Evolutionary conservation across 92 coral and sea anemone species (phyloP), one percentile per base, ranked within the genome.

Genomic region (Chrysogorgia sp.): DNA sequence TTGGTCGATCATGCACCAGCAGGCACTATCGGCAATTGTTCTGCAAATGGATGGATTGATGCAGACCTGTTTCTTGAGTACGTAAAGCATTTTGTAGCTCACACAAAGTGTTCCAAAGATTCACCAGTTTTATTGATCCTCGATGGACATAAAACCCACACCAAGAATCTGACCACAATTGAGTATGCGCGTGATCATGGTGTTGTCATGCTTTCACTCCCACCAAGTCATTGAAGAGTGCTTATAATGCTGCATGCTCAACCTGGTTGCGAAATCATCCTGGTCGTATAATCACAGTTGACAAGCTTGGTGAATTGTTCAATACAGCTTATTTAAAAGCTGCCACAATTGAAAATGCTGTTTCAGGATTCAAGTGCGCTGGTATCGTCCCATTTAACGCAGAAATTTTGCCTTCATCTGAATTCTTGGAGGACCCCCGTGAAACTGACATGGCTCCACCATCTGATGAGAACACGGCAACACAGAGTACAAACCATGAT

Each of bases 341-440:
- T 45, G 76, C 76, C 58, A 70, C 76, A 34, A 70, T 70, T 28
- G 59, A 70, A 60, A 70, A 70, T 49, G 40, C 76, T 50, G 40
- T 70, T 8, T 45, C 62, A 10, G 76, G 76, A 10, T 70, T 70
- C 40, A 0, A 41, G 33, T 70, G 76, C 76, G 8, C 59, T 70
- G 76, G 76, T 6, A 70, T 70, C 29, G 76, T 70, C 1, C 76
- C 76, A 70, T 49, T 70, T 35, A 50, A 70, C 40, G 10, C 3
- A 25, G 61, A 70, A 10, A 70, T 70, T n/a, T n/a, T n/a, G n/a
- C n/a, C n/a, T n/a, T n/a, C n/a, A n/a, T n/a, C n/a, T n/a, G n/a
- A n/a, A n/a, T 49, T 70, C 43, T 23, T 66, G 2, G 74, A 66
- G 31, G 53, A 66, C 30, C 74, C 74, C 0, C 53, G 19, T n/a